phyloP scores from a whole-genome alignment of 2,888 invertebrate genomes.

The Tipula confusa region DNA sequence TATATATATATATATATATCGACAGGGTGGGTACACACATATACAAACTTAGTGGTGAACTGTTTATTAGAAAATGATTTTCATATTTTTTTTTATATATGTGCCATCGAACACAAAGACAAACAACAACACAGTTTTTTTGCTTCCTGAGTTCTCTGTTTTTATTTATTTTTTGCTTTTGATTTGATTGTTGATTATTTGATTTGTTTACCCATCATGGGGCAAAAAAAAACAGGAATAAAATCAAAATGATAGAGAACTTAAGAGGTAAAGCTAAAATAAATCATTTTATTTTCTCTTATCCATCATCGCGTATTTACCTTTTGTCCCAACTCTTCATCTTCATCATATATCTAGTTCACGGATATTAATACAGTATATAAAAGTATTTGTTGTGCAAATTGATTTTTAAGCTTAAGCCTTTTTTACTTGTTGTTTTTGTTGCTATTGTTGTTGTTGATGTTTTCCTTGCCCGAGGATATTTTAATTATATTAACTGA shows the following conservation, averaged over 20 bases:
- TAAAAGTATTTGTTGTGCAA: not conserved
- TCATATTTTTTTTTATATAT: not conserved
- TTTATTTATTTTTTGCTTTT: not conserved
- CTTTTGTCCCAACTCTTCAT: not conserved
- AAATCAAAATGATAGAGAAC: not conserved
- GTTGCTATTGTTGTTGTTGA: not conserved
- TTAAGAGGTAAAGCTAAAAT: not conserved
- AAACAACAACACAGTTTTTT: not conserved
- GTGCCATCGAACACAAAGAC: not conserved
- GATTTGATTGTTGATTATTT: not conserved
- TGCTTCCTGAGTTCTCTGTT: too few relatives aligned
- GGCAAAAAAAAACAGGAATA: not conserved
- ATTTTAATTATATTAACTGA: constrained; percentile 25
- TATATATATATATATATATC: too few relatives aligned
- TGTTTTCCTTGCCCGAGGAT: not conserved
- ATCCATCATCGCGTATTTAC: not conserved
- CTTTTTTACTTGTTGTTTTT: too few relatives aligned
- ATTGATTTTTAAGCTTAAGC: constrained; percentile 20
- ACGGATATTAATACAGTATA: not conserved
- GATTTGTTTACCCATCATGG: not conserved
- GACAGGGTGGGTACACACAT: not conserved
- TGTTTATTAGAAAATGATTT: not conserved
- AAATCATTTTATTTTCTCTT: not conserved
- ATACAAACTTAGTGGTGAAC: not conserved
- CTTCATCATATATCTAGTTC: not conserved